These are phyloP conservation scores for Leptopilina drosophilae DNA, from an alignment of 2,888 invertebrate genomes.

Conservation along the genomic window DNA sequence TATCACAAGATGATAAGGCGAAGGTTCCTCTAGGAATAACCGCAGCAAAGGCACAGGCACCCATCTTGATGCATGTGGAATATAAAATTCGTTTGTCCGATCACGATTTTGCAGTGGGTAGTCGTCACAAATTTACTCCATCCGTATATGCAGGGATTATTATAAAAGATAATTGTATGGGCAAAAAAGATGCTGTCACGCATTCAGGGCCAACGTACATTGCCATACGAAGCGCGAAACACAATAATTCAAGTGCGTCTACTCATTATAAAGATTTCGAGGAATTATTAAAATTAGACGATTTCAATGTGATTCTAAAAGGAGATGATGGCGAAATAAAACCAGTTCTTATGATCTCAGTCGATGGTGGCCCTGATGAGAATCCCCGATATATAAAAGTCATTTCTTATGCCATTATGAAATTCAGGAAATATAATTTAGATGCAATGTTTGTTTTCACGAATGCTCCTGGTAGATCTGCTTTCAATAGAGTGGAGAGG, in stretches of 20 bases:
- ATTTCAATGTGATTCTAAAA: constrained; percentile 54
- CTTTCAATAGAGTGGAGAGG: constrained; percentile 69
- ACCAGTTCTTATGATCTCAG: constrained; percentile 62
- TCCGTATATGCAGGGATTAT: constrained; percentile 65
- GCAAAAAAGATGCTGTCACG: constrained; percentile 65
- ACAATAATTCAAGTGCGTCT: constrained; percentile 59
- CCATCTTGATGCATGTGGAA: constrained; percentile 65
- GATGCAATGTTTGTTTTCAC: constrained; percentile 54
- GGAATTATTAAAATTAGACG: constrained; percentile 44
- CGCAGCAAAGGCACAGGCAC: constrained; percentile 72
- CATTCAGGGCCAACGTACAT: constrained; percentile 75
- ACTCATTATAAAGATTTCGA: constrained; percentile 55
- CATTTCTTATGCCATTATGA: too few relatives aligned
- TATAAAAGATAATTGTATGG: constrained; percentile 59
- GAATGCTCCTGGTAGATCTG: constrained; percentile 65
- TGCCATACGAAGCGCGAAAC: constrained; percentile 65
- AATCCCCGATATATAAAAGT: neutral
- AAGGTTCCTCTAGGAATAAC: constrained; percentile 69
- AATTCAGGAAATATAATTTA: too few relatives aligned
- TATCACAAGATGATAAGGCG: constrained; percentile 53
- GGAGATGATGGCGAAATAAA: constrained; percentile 55
- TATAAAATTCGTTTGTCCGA: constrained; percentile 55
- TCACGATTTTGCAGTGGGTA: constrained; percentile 56
- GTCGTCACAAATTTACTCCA: constrained; percentile 63
- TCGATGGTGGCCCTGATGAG: constrained; percentile 58